phyloP scores from a whole-genome alignment of 2,797 vertebrate species.

The Eulemur rubriventer region DNA sequence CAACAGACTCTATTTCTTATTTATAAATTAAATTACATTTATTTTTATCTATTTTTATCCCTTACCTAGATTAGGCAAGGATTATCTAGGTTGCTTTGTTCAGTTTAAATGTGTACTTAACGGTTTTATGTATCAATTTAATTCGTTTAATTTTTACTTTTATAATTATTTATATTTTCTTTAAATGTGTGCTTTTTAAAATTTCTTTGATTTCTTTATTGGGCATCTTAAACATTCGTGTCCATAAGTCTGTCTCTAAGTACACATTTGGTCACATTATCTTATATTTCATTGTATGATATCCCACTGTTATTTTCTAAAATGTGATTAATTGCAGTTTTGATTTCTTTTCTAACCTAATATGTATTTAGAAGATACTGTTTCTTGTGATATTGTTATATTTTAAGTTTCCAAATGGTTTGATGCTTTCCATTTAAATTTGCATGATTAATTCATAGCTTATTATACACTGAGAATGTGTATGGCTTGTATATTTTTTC shows the following conservation, averaged over 20 bases:
- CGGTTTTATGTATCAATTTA: not conserved
- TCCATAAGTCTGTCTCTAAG: not conserved
- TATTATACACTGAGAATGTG: not conserved
- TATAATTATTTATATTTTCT: not conserved
- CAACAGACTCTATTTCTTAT: not conserved
- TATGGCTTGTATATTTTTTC: not conserved
- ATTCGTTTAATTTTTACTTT: not conserved
- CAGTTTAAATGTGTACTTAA: not conserved
- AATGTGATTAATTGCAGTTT: not conserved
- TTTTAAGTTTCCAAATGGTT: not conserved
- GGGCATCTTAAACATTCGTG: not conserved
- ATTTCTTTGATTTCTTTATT: not conserved
- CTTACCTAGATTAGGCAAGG: not conserved
- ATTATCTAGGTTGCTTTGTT: not conserved
- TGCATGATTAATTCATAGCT: not conserved
- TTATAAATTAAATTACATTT: not conserved
- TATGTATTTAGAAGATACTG: not conserved
- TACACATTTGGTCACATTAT: not conserved
- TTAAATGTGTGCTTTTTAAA: not conserved
- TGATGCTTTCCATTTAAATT: not conserved
- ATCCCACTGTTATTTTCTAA: not conserved
- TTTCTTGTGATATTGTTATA: not conserved
- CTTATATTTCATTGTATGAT: not conserved
- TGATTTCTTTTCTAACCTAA: not conserved
- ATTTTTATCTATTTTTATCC: not conserved